A percentile compares a stretch with the other conserved stretches of the same genome.
These are phyloP conservation scores for Empis livida DNA, from an alignment of 2,888 invertebrate genomes.

Conservation along the genomic window DNA sequence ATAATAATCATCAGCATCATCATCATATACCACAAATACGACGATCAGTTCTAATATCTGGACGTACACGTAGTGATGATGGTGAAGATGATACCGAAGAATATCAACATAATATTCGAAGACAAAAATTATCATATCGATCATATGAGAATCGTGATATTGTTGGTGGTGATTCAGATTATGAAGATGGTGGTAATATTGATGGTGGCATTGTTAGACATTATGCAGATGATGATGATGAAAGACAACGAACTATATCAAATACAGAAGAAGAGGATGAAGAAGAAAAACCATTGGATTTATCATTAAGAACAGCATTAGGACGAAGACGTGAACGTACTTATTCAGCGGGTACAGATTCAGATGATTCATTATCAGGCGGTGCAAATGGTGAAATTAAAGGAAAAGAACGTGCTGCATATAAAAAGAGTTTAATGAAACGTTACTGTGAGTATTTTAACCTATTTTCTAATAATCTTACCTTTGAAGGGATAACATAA, in stretches of 20 bases:
- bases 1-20: not conserved
- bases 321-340: constrained; percentile 37
- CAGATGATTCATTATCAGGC: constrained; percentile 54
- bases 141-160: constrained; percentile 1
- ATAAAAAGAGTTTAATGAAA: constrained; percentile 88
- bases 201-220: not conserved
- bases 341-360: constrained; percentile 66
- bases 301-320: constrained; percentile 45
- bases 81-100: not conserved
- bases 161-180: constrained; percentile 1
- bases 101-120: constrained; percentile 6
- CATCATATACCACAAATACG: not conserved
- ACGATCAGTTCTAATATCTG: too few species aligned
- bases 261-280: constrained; percentile 25
- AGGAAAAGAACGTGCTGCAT: constrained; percentile 41
- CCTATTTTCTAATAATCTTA: too few species aligned
- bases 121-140: constrained; percentile 18
- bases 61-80: not conserved
- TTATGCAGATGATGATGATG: constrained; percentile 13
- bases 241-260: constrained; percentile 2
- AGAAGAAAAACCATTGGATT: constrained; percentile 64
- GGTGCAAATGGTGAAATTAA: constrained; percentile 38
- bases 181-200: not conserved
- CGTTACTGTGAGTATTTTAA: constrained; percentile 74
- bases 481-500: too few species aligned